phyloP scores from a whole-genome alignment of 2,113 vertebrate genomes.

The Melierax canorus region DNA sequence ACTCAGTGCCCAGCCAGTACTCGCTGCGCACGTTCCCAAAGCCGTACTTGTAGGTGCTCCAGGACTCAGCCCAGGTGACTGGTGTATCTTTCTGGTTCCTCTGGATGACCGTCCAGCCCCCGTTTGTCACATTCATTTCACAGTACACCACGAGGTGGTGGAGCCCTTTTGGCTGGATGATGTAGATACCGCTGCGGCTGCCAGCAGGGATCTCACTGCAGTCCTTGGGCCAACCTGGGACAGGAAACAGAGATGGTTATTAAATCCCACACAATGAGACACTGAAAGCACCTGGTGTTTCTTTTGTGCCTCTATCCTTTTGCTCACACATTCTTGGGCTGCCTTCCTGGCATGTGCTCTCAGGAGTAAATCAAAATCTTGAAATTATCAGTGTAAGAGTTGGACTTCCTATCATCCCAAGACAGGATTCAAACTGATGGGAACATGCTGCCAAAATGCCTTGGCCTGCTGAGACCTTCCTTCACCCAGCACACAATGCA shows the following conservation, averaged over 20 bases:
- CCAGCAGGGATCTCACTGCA: constrained; percentile 30
- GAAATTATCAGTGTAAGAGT: not conserved
- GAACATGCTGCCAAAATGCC: not conserved
- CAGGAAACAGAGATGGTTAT: not conserved
- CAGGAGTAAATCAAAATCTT: not conserved
- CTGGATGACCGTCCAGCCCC: constrained; percentile 66
- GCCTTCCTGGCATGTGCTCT: not conserved
- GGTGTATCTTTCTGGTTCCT: constrained; percentile 30
- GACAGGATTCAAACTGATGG: not conserved
- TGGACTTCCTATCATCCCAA: not conserved
- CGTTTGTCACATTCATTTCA: not conserved
- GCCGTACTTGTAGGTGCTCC: constrained; percentile 64
- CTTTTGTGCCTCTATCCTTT: not conserved
- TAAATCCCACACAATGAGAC: not conserved
- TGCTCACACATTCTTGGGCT: not conserved
- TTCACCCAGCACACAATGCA: not conserved
- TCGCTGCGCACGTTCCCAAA: constrained; percentile 39
- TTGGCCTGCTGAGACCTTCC: not conserved
- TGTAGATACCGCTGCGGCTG: constrained; percentile 42
- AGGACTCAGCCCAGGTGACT: constrained; percentile 51
- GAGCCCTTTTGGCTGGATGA: constrained; percentile 52
- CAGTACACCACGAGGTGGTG: constrained; percentile 61
- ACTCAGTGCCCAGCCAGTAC: constrained; percentile 64
- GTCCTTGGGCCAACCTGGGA: constrained; percentile 48
- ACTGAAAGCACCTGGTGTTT: not conserved